Conservation (phyloP, 2,888 invertebrate species). For the Poecilus cupreus region DNA sequence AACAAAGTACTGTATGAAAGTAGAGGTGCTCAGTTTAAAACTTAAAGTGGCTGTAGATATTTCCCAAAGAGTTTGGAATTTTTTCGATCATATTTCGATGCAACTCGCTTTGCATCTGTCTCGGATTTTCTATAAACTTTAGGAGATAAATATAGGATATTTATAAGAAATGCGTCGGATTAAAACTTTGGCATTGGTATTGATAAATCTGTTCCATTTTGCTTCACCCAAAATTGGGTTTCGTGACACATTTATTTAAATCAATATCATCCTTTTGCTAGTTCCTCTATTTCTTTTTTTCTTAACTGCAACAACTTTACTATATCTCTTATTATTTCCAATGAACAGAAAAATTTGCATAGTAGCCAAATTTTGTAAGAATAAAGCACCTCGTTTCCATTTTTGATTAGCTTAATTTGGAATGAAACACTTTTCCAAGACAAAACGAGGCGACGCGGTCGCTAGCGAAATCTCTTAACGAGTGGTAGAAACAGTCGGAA, state of each 20-base stretch:
- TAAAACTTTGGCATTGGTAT: too few relatives aligned
- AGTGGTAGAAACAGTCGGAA: constrained; percentile 13
- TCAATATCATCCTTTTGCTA: too few relatives aligned
- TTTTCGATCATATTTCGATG: constrained; percentile 9
- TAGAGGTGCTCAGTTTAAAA: constrained; percentile 15
- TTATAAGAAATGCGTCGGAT: too few relatives aligned
- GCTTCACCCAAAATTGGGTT: too few relatives aligned
- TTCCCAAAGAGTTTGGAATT: not conserved
- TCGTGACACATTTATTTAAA: too few relatives aligned
- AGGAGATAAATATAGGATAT: too few relatives aligned
- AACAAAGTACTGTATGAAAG: constrained; percentile 36
- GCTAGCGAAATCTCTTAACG: constrained; percentile 1
- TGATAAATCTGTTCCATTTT: too few relatives aligned
- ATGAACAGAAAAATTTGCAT: not conserved
- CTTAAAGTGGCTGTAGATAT: constrained; percentile 9
- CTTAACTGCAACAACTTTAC: too few relatives aligned
- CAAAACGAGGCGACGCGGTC: not conserved
- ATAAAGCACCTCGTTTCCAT: not conserved
- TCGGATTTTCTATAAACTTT: too few relatives aligned
- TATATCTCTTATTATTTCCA: not conserved
- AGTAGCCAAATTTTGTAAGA: not conserved
- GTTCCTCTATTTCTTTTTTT: too few relatives aligned
- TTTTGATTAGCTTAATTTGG: not conserved
- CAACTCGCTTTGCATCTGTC: not conserved
- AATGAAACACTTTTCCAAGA: not conserved